Evolutionary conservation across 30 jellyfish, hydroid and myxozoan genomes (phyloP), one percentile per base, ranked within the genome.

Genomic region (Cassiopea xamachana): DNA sequence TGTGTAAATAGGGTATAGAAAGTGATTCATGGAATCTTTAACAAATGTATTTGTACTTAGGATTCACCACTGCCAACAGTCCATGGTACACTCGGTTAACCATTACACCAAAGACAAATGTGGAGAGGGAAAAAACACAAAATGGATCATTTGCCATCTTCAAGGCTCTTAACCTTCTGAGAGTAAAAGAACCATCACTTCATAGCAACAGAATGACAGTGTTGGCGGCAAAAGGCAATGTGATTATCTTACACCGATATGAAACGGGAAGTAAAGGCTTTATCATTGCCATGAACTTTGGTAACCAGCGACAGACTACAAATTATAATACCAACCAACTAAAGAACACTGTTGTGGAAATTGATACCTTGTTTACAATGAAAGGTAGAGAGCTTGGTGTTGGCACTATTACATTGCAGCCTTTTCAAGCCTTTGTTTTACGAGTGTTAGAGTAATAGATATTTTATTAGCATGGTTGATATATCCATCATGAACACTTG

Each of bases 201-300:
- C 81, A 79, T 19, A 70, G 95, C 69, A 39, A 49, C 7, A 17
- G 46, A 77, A 19, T 88, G 7, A 80, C 79, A 1, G 90, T 88
- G 1, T 47, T 55, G 72, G 62, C 79, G 49, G 95, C 95, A 0
- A 19, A 70, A 9, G 90, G 72, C 46, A 60, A 47, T 48, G 78
- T 59, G 14, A n/a, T 88, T 69, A 82, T 88, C 48, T 79, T 74
- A 16, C 90, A 89, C 10, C 87, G 91, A 73, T 80, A 15, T 27
- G 39, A 46, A 16, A 51, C 4, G 9, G 64, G 9, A 2, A 18
- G 15, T 51, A 89, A 89, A 27, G 78, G 96, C 87, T 89, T 46
- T 64, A 60, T 89, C 1, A 67, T 89, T 47, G 96, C 92, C 49
- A 16, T 89, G 75, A 89, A 89, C 87, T 69, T 79, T 18, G 92